These are phyloP conservation scores for Elysia chlorotica DNA, from an alignment of 1,140 invertebrate genomes.

Conservation along the genomic window DNA sequence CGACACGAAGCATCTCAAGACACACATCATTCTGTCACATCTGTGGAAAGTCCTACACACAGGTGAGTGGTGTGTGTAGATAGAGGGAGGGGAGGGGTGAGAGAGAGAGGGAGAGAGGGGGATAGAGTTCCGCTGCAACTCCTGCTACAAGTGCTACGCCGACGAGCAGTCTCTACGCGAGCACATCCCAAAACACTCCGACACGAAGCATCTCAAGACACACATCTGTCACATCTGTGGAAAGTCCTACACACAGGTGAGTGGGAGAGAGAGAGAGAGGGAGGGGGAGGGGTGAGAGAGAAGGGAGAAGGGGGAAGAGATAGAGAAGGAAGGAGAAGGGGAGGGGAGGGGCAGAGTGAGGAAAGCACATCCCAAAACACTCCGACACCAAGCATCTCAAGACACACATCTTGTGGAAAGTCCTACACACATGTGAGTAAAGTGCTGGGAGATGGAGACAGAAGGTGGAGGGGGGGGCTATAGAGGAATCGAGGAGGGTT, in stretches of 20 bases:
- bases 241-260: conserved; percentile 92
- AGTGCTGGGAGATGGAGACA: background rate
- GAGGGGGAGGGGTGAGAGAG: background rate
- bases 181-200: conserved; percentile 97
- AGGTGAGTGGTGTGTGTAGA: too few species aligned
- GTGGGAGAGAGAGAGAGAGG: background rate
- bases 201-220: conserved; percentile 98
- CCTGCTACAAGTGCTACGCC: conserved; percentile 97
- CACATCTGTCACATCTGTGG: conserved; percentile 99
- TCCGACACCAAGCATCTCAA: conserved; percentile 99
- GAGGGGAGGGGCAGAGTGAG: too few species aligned
- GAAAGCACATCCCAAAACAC: conserved; percentile 97
- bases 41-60: background rate
- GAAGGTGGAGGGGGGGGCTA: background rate
- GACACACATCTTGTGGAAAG: conserved; percentile 99
- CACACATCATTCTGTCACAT: background rate
- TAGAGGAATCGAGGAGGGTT: background rate
- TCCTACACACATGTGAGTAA: conserved; percentile 87
- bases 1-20: background rate
- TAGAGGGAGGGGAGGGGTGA: too few species aligned
- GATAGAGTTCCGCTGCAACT: conserved; percentile 98
- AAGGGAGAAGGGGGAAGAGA: background rate
- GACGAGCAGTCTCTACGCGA: conserved; percentile 95
- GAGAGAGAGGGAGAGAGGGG: too few species aligned
- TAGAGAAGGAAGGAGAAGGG: too few species aligned